A percentile compares a stretch with the other conserved stretches of the same genome.
phyloP scores from a whole-genome alignment of 2,888 invertebrate species.

The Nebria salina region DNA sequence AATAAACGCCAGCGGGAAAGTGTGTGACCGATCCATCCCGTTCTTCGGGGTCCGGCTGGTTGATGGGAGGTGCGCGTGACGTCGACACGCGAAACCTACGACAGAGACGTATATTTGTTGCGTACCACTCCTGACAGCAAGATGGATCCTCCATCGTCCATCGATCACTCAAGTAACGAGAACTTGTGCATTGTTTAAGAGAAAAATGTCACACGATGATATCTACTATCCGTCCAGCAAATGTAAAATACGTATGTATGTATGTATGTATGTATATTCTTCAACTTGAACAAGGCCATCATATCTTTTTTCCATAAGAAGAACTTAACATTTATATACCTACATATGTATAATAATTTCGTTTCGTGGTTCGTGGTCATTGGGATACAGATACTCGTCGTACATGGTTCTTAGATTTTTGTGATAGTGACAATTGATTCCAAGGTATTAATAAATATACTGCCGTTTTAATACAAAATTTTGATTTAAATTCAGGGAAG shows the following conservation, averaged over 20 bases:
- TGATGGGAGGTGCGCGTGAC: slow-evolving; percentile 7
- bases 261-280: too few species aligned
- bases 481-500: too few species aligned
- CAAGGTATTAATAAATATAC: too few species aligned
- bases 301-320: too few species aligned
- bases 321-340: too few species aligned
- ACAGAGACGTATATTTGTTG: slow-evolving; percentile 46
- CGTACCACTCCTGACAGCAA: slow-evolving; percentile 47
- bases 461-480: too few species aligned
- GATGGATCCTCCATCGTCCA: slow-evolving; percentile 50
- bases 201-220: slow-evolving; percentile 27
- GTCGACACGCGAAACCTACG: slow-evolving; percentile 26
- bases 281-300: too few species aligned
- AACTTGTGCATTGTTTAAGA: slow-evolving; percentile 49
- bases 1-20: neutral
- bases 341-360: too few species aligned
- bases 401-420: too few species aligned
- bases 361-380: too few species aligned
- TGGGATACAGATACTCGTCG: too few species aligned
- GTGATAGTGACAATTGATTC: too few species aligned
- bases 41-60: slow-evolving; percentile 30
- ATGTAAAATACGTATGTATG: neutral
- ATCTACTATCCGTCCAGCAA: neutral
- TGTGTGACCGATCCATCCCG: slow-evolving; percentile 7
- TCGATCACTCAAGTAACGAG: slow-evolving; percentile 48